These are phyloP conservation scores for Stigmatopora argus DNA, from an alignment of 2,113 vertebrate genomes.

Conservation along the genomic window DNA sequence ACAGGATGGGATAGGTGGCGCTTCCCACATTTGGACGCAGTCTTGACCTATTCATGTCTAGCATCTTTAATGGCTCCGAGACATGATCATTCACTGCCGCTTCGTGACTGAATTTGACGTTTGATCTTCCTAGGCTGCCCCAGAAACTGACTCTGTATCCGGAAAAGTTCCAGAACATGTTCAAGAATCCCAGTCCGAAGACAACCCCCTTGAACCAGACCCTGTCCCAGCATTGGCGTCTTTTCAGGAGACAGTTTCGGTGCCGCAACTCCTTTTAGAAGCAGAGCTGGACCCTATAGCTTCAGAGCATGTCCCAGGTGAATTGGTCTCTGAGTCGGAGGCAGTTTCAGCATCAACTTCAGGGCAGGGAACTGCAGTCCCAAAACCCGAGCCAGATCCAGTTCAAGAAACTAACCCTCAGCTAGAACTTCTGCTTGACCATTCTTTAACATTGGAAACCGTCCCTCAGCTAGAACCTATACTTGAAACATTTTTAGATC, in stretches of 20 bases:
- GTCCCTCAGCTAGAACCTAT: background rate
- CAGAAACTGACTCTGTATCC: background rate
- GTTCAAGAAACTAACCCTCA: slow-evolving; percentile 1
- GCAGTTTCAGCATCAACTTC: background rate
- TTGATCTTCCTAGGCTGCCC: slow-evolving; percentile 13
- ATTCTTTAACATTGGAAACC: background rate
- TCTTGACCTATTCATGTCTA: too few relatives aligned
- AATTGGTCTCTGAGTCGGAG: background rate
- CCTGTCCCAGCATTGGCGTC: background rate
- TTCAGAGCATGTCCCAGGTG: background rate
- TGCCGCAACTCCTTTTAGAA: slow-evolving; percentile 5
- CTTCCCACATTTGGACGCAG: background rate
- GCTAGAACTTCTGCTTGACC: slow-evolving; percentile 6
- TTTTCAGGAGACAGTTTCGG: slow-evolving; percentile 6
- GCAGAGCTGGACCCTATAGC: background rate
- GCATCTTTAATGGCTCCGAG: too few relatives aligned
- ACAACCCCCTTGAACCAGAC: slow-evolving; percentile 1
- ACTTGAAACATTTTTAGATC: background rate
- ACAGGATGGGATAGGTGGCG: slow-evolving; percentile 7
- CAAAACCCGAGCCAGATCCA: slow-evolving; percentile 3
- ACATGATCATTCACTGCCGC: too few relatives aligned
- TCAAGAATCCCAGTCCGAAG: slow-evolving; percentile 9
- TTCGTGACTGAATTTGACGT: background rate
- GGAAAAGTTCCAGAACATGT: background rate
- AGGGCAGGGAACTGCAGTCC: background rate